These are phyloP conservation scores for Sinosuthora webbiana DNA, from an alignment of 2,113 vertebrate species.

Conservation along the genomic window DNA sequence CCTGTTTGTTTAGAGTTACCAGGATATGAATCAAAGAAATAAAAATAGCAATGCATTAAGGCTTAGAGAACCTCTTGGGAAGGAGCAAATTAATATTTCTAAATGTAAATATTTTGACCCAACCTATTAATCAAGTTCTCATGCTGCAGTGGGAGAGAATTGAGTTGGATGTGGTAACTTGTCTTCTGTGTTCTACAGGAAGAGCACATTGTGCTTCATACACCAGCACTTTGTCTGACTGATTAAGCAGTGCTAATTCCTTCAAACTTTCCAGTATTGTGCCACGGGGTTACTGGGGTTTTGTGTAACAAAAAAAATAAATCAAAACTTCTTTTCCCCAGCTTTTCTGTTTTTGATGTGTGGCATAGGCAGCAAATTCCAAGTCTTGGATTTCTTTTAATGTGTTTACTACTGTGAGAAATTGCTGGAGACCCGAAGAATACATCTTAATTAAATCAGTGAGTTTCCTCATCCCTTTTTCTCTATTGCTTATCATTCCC, in stretches of 20 bases:
- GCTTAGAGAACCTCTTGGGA: conserved; percentile 23
- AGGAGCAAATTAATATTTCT: conserved; percentile 48
- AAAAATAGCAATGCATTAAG: conserved; percentile 53
- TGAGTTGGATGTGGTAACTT: neutral
- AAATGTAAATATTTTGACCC: conserved; percentile 53
- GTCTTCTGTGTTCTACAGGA: neutral
- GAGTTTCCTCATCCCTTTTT: neutral
- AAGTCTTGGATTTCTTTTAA: neutral
- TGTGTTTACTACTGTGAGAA: neutral
- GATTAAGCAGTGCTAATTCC: neutral
- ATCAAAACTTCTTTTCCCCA: neutral
- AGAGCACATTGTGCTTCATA: neutral
- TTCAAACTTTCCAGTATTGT: neutral
- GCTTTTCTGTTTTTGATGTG: neutral
- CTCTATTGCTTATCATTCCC: neutral
- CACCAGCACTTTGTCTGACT: neutral
- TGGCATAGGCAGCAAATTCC: neutral
- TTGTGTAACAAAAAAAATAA: neutral
- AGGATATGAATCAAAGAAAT: conserved; percentile 49
- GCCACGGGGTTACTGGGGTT: neutral
- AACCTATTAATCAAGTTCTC: conserved; percentile 14
- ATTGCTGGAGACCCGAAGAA: neutral
- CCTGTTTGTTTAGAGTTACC: conserved; percentile 30
- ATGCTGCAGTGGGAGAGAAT: neutral
- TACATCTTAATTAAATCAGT: neutral